Evolutionary conservation across 1,140 invertebrate species (phyloP).

Genomic region (Ephestia elutella): DNA sequence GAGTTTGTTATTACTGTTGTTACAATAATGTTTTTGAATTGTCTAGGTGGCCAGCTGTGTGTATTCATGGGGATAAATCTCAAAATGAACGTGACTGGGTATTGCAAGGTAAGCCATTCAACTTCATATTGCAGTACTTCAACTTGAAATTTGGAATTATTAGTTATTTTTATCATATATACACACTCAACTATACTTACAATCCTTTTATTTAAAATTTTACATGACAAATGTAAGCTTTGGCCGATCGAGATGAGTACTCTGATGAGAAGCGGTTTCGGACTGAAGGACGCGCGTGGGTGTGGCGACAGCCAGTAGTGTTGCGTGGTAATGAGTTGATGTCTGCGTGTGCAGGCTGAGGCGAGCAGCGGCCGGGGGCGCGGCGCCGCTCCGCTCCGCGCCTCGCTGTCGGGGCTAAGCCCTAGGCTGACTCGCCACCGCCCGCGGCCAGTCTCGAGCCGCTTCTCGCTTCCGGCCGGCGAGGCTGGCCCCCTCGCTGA

Average conservation of each 20-base stretch:
- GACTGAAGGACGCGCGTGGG: conserved; percentile 36
- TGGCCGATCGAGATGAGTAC: not conserved
- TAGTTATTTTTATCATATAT: not conserved
- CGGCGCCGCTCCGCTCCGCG: conserved; percentile 29
- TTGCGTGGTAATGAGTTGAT: conserved; percentile 35
- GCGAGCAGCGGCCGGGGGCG: conserved; percentile 53
- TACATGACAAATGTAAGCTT: conserved; percentile 2
- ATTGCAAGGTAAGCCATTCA: conserved; percentile 79
- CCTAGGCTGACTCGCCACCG: conserved; percentile 51
- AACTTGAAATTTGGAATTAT: conserved; percentile 3
- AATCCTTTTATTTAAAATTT: conserved; percentile 27
- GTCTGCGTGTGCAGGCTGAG: conserved; percentile 67
- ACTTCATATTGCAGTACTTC: not conserved
- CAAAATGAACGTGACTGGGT: conserved; percentile 90
- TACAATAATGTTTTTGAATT: conserved; percentile 13
- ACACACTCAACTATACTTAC: not conserved
- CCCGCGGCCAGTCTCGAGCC: conserved; percentile 62
- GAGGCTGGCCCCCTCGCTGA: conserved; percentile 39
- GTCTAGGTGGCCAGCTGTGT: conserved; percentile 82
- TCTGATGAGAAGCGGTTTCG: conserved; percentile 58
- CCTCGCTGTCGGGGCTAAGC: conserved; percentile 40
- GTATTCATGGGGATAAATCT: conserved; percentile 93
- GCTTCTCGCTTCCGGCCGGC: conserved; percentile 50
- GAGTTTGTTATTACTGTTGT: not conserved
- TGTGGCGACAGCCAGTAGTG: conserved; percentile 21